phyloP scores from a whole-genome alignment of 2,113 vertebrate genomes.

The Zingel zingel region DNA sequence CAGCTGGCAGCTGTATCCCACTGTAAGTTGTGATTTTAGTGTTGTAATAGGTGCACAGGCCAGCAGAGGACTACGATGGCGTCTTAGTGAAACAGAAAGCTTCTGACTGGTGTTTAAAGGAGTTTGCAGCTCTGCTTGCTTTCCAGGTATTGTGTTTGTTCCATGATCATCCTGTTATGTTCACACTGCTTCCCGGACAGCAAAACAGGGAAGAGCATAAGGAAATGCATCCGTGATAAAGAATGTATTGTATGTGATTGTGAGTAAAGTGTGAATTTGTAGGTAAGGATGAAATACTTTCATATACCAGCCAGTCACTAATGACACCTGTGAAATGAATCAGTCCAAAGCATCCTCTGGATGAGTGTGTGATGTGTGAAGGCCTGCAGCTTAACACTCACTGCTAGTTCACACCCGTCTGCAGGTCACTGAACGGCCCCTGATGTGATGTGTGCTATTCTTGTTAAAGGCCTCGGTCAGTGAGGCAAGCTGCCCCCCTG shows the following conservation, averaged over 20 bases:
- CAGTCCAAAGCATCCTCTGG: not conserved
- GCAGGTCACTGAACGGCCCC: not conserved
- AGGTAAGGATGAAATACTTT: not conserved
- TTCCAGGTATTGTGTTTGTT: conserved; percentile 57
- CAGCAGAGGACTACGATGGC: not conserved
- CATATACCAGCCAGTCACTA: not conserved
- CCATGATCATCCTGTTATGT: conserved; percentile 55
- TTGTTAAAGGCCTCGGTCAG: conserved; percentile 56
- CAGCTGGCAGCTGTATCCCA: conserved; percentile 20
- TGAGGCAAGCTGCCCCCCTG: conserved; percentile 58
- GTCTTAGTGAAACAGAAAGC: conserved; percentile 26
- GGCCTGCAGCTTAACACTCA: conserved; percentile 15
- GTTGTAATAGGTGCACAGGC: conserved; percentile 30
- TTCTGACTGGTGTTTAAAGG: conserved; percentile 59
- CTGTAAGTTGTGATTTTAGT: conserved; percentile 11
- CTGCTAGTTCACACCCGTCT: conserved; percentile 45
- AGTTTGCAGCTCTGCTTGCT: conserved; percentile 54
- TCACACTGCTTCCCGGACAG: conserved; percentile 57
- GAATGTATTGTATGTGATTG: not conserved
- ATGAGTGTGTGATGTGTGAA: conserved; percentile 5
- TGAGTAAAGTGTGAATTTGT: not conserved
- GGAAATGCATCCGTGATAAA: not conserved
- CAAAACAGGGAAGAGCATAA: conserved; percentile 2
- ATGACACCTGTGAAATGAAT: conserved; percentile 24
- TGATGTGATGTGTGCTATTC: conserved; percentile 41